Percentiles rank a stretch among this genome's conserved stretches.
Conservation (phyloP, 2,888 invertebrate genomes). For the Spilarctia lutea region DNA sequence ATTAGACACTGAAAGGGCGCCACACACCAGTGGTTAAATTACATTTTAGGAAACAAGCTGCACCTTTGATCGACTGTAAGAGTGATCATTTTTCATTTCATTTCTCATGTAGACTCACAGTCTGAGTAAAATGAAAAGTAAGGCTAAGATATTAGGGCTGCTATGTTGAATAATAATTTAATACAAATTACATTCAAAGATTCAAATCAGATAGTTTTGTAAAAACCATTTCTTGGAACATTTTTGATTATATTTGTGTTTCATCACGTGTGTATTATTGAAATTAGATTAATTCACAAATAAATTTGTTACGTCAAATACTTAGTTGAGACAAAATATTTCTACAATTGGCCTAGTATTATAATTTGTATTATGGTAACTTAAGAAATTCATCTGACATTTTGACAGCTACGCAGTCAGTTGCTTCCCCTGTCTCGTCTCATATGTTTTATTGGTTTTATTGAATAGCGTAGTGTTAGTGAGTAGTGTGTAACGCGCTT, state of each 20-base stretch:
- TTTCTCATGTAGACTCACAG: too few species aligned
- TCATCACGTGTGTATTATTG: not conserved
- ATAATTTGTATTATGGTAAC: slow-evolving; percentile 36
- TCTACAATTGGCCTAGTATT: not conserved
- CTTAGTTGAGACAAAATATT: not conserved
- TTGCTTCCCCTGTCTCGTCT: slow-evolving; percentile 27
- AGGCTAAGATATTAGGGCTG: not conserved
- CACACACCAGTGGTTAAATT: too few species aligned
- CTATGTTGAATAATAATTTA: not conserved
- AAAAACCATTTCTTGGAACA: not conserved
- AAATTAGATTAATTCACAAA: not conserved
- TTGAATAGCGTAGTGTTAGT: slow-evolving; percentile 33
- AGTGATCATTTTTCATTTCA: too few species aligned
- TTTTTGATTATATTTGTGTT: not conserved
- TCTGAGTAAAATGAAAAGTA: not conserved
- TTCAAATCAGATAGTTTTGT: not conserved
- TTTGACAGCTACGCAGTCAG: slow-evolving; percentile 59
- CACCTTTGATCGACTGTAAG: too few species aligned
- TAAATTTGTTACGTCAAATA: not conserved
- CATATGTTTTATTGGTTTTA: slow-evolving; percentile 38
- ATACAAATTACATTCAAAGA: not conserved
- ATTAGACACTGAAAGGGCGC: too few species aligned
- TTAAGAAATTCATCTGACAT: slow-evolving; percentile 32
- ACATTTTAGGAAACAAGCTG: too few species aligned
- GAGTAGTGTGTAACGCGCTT: slow-evolving; percentile 27